phyloP scores from a whole-genome alignment of 2,888 invertebrate genomes.

The Rotaria macrura region DNA sequence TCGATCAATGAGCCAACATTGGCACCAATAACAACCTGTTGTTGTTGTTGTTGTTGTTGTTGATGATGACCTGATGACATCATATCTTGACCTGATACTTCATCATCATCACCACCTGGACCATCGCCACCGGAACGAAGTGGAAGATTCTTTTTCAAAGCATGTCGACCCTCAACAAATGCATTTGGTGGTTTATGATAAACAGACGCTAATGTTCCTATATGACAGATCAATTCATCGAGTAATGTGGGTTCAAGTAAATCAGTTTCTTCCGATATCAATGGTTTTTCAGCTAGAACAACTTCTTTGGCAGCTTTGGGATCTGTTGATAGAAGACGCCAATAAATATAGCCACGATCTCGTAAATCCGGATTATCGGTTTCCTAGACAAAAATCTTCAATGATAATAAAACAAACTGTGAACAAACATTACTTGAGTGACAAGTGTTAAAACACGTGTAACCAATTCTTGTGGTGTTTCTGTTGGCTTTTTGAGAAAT shows the following conservation, averaged over 20 bases:
- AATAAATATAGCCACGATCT: conserved; percentile 97
- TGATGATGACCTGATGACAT: no score
- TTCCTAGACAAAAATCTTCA: conserved; percentile 50
- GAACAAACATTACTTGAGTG: conserved; percentile 43
- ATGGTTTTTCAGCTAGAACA: conserved; percentile 91
- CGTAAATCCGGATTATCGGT: conserved; percentile 96
- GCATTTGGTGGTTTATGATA: conserved; percentile 98
- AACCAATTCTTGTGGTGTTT: conserved; percentile 87
- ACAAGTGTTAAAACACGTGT: conserved; percentile 64
- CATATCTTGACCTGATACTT: no score
- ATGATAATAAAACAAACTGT: no score
- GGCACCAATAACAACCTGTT: no score
- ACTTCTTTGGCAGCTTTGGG: conserved; percentile 98
- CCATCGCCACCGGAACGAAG: not conserved
- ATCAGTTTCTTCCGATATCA: conserved; percentile 98
- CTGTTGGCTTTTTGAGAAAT: conserved; percentile 90
- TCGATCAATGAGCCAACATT: conserved; percentile 17
- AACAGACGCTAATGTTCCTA: conserved; percentile 90
- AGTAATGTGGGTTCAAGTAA: conserved; percentile 86
- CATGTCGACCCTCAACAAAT: conserved; percentile 69
- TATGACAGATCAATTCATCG: conserved; percentile 95
- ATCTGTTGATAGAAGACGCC: conserved; percentile 93
- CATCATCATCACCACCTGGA: conserved; percentile 25
- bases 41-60: no score
- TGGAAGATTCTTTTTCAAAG: conserved; percentile 1